These are phyloP conservation scores for Caenorhabditis sp. DNA, from an alignment of 2,888 invertebrate genomes.

Conservation along the genomic window DNA sequence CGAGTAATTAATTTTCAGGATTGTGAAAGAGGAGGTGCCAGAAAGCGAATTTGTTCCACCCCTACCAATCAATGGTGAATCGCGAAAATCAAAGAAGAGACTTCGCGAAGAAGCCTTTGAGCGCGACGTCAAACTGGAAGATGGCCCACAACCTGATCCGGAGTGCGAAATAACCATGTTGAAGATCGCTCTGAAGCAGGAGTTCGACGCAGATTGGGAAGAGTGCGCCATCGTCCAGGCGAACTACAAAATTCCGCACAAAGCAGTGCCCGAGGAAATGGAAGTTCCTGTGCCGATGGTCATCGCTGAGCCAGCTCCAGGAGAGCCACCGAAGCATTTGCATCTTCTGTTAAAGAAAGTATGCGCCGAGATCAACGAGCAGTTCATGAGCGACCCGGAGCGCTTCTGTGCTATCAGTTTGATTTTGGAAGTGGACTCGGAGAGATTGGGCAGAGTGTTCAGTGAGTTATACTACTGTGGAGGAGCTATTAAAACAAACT, in stretches of 20 bases:
- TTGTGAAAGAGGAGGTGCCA: neutral
- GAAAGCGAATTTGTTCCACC: conserved; percentile 16
- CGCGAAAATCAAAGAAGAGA: conserved; percentile 35
- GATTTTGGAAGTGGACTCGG: neutral
- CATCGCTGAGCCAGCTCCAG: neutral
- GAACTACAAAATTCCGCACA: neutral
- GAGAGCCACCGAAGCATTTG: neutral
- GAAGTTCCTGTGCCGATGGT: neutral
- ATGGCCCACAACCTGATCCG: neutral
- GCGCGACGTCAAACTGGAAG: conserved; percentile 1
- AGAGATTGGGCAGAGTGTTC: conserved; percentile 24
- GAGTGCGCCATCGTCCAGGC: conserved; percentile 9
- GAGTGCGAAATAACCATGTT: neutral
- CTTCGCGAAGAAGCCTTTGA: neutral
- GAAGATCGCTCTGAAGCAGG: conserved; percentile 23
- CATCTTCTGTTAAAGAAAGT: neutral
- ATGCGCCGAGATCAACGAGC: conserved; percentile 3
- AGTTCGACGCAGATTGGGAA: neutral
- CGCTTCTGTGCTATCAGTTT: conserved; percentile 6
- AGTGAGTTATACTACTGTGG: conserved; percentile 27
- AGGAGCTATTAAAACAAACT: neutral
- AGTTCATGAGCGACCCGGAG: conserved; percentile 31
- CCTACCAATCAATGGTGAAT: conserved; percentile 4
- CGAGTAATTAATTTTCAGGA: too few relatives aligned
- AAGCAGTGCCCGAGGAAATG: conserved; percentile 4